These are phyloP conservation scores for Caenorhabditis afra DNA, from an alignment of 2,888 invertebrate species.

Conservation along the genomic window DNA sequence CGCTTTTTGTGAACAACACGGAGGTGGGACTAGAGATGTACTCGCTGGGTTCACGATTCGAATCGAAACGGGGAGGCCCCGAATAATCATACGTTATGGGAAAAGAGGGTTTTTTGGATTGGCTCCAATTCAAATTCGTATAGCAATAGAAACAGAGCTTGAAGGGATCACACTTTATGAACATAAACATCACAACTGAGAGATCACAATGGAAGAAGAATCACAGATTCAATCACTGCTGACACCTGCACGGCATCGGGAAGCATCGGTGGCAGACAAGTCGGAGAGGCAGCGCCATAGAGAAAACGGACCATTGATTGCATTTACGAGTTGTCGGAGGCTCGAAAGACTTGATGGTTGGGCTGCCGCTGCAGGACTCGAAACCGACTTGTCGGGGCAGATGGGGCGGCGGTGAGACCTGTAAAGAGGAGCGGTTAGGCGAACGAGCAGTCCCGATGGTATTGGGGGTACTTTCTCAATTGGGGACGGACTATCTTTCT, in stretches of 20 bases:
- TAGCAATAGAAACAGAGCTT: too few relatives aligned
- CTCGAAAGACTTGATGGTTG: constrained; percentile 6
- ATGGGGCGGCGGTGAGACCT: constrained; percentile 41
- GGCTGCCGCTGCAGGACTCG: constrained; percentile 8
- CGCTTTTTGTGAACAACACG: neutral
- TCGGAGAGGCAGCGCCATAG: constrained; percentile 41
- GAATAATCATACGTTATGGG: neutral
- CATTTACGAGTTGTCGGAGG: constrained; percentile 25
- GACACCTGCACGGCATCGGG: constrained; percentile 38
- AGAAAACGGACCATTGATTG: constrained; percentile 52
- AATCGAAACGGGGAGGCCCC: neutral
- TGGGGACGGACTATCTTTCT: constrained; percentile 14
- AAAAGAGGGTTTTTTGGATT: neutral
- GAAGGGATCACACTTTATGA: neutral
- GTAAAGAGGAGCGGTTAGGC: neutral
- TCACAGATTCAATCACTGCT: neutral
- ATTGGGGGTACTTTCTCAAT: constrained; percentile 20
- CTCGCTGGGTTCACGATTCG: constrained; percentile 4
- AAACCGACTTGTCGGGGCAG: constrained; percentile 26
- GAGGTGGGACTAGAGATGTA: neutral
- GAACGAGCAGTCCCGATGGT: too few relatives aligned
- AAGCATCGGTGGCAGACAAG: constrained; percentile 25
- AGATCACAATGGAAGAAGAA: constrained; percentile 19
- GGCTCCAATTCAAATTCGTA: too few relatives aligned
- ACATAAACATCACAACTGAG: constrained; percentile 16